Evolutionary conservation across 2,113 vertebrate species (phyloP), one percentile per base, ranked within the genome.

Genomic region (Atherinomorus stipes): DNA sequence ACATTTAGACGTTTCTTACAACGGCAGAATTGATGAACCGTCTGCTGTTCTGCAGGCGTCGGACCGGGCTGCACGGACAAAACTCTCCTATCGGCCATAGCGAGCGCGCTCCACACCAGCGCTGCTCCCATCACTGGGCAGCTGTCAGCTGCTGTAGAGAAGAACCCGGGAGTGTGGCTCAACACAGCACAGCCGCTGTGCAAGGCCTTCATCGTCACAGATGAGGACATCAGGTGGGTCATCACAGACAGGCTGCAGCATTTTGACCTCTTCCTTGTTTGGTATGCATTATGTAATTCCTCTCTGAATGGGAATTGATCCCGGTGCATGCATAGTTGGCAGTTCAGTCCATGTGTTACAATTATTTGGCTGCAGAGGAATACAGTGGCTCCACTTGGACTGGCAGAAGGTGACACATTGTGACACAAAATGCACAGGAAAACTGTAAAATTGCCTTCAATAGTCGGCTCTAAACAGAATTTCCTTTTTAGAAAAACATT

Each of bases 171-270:
- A 0, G 97, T 99, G 0, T 99, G 98, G 98, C 95, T 99, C 1
- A 99, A 99, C 91, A 99, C 98, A 0, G 88, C 96, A 0, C 98
- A 99, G 92, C 98, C 98, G 0, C 96, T 99, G 31, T 99, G 98
- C 93, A 99, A 98, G 84, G 98, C 97, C 9, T 99, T 99, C 83
- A 98, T 98, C 71, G 98, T 99, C 87, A 99, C 98, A 0, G 98
- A 99, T 16, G 98, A 99, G 76, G 98, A 99, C 83, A 99, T 99
- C 88, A 96, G 97, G 98, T 99, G 89, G 11, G 85, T 0, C 0
- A 3, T 47, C 47, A 2, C 63, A 9, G 15, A 70, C 9, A 25
- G 19, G 22, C 53, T 18, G 23, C 23, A 4, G 1, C 13, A 42
- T 3, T 4, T 13, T 42, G 13, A 42, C 13, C 40, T 15, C 13